A percentile compares a stretch with the other conserved stretches of the same genome.
These are phyloP conservation scores for Oreortyx pictus DNA, from an alignment of 2,797 vertebrate species.

Conservation along the genomic window DNA sequence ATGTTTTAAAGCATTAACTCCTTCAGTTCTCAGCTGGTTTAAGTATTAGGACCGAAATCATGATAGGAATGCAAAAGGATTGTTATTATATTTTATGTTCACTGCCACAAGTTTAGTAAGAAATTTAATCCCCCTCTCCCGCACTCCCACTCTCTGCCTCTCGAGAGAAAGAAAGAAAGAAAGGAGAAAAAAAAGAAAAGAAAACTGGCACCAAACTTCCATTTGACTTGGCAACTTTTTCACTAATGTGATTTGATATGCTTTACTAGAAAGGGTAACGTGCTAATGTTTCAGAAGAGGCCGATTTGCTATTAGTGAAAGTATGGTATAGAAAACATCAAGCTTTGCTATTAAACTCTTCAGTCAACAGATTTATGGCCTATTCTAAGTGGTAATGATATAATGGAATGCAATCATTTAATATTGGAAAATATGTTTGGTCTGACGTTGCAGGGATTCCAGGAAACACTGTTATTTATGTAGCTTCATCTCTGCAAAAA, in stretches of 20 bases:
- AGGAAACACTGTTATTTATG: constrained; percentile 71
- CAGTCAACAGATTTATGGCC: constrained; percentile 69
- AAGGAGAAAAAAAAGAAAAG: not conserved
- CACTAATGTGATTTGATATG: constrained; percentile 73
- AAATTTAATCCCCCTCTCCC: constrained; percentile 67
- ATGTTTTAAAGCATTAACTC: constrained; percentile 56
- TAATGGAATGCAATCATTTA: constrained; percentile 73
- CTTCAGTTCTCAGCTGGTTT: constrained; percentile 3
- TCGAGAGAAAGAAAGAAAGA: not conserved
- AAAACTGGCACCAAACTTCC: constrained; percentile 70
- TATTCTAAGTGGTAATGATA: constrained; percentile 73
- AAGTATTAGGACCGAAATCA: constrained; percentile 51
- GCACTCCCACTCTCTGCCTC: not conserved
- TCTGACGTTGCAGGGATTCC: constrained; percentile 62
- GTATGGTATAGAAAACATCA: constrained; percentile 70
- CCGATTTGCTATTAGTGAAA: constrained; percentile 77
- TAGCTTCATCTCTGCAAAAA: constrained; percentile 44
- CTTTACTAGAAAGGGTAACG: constrained; percentile 75
- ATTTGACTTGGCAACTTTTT: constrained; percentile 77
- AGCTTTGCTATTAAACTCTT: constrained; percentile 57
- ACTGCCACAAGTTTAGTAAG: constrained; percentile 69
- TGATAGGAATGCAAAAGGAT: constrained; percentile 70
- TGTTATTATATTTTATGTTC: constrained; percentile 72
- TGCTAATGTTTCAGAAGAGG: constrained; percentile 77
- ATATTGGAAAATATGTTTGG: constrained; percentile 69